Base-by-base conservation (phyloP, 2,888 invertebrate genomes). In the Watsonalla binaria region DNA sequence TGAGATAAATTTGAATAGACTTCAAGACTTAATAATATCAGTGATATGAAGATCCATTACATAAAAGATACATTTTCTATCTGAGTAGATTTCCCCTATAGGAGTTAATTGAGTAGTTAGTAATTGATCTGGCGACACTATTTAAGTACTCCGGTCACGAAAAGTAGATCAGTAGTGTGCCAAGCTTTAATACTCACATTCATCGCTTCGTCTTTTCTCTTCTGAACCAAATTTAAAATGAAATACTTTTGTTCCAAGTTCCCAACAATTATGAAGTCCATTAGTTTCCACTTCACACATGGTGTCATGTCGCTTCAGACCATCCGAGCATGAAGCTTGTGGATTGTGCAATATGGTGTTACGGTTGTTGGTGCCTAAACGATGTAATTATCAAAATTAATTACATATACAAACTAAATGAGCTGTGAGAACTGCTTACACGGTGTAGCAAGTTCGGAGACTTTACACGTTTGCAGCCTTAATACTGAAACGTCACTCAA, bases 281-380 rank as follows among this genome's bases (percentile, higher is more conserved):
- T 49, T 37, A 39, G 37, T 49, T 58, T 62, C 66, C 74, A 69
- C 24, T 24, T 24, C 1, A 24, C 79, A 81, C 73, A 74, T 58
- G 57, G 65, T 64, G 67, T 60, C 63, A 65, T 64, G 67, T 60
- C 63, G 73, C 70, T 66, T 74, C 68, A 61, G 58, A 59, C 58
- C 72, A 74, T 60, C 74, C 68, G 71, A 72, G 72, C 85, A 71
- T 82, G 68, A 70, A 73, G 62, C 63, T 62, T 61, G 37, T 13
- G 35, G 14, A 68, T 54, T 63, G 82, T 76, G 80, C 85, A 79
- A 82, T 86, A 85, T 84, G 82, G 69, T 74, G 80, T 80, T 78
- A 82, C 74, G 82, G 68, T 72, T 58, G 68, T 72, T 76, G 72
- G 66, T 74, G 72, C 63, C 71, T 80, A 82, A 83, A 78, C 72